A percentile compares a stretch with the other conserved stretches of the same genome.
phyloP scores from a whole-genome alignment of 2,797 vertebrate species.

The Gobio occitaniae region DNA sequence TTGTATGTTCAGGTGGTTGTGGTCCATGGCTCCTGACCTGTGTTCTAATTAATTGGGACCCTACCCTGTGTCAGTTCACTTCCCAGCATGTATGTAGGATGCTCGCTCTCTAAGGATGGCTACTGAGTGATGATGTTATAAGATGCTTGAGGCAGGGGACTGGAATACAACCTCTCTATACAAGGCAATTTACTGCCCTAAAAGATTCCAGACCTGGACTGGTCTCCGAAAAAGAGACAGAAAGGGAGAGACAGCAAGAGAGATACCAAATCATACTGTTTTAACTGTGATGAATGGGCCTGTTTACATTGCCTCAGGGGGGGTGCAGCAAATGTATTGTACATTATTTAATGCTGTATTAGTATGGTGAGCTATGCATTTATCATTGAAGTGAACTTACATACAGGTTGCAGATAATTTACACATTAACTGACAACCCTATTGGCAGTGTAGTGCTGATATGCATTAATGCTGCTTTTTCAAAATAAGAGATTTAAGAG shows the following conservation, averaged over 20 bases:
- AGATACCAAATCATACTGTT: not conserved
- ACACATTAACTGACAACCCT: not conserved
- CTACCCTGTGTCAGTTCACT: conserved; percentile 24
- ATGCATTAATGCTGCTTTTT: not conserved
- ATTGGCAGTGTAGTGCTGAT: not conserved
- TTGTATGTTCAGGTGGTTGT: conserved; percentile 45
- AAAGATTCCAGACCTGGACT: conserved; percentile 15
- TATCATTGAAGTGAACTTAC: not conserved
- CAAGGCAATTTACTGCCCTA: conserved; percentile 31
- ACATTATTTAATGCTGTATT: conserved; percentile 12
- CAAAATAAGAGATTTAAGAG: not conserved
- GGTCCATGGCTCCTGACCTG: conserved; percentile 19
- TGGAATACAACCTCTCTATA: conserved; percentile 21
- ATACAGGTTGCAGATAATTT: not conserved
- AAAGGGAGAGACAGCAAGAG: not conserved
- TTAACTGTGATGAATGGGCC: conserved; percentile 25
- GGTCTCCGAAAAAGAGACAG: conserved; percentile 15
- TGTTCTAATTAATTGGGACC: conserved; percentile 22
- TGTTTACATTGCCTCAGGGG: not conserved
- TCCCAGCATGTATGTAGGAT: conserved; percentile 41
- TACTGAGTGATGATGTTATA: conserved; percentile 41
- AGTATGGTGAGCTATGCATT: conserved; percentile 1
- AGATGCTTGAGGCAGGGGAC: conserved; percentile 33
- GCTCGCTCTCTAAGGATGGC: conserved; percentile 11
- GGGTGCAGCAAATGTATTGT: not conserved